Evolutionary conservation across 2,113 vertebrate species (phyloP).

Genomic region (Tauraco erythrolophus): DNA sequence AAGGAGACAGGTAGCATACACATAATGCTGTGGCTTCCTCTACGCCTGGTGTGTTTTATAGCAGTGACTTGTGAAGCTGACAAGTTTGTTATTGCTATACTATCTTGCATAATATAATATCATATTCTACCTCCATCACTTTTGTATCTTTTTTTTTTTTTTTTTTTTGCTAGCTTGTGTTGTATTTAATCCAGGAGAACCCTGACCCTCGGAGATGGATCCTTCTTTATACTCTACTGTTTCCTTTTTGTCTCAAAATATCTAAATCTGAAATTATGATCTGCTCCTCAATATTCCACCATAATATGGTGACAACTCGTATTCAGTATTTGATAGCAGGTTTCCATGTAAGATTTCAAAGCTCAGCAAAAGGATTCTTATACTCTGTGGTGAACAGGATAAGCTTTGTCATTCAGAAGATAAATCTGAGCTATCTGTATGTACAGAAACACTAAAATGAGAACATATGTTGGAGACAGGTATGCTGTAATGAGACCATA

Average conservation of each 20-base stretch:
- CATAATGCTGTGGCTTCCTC: not conserved
- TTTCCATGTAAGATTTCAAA: constrained; percentile 8
- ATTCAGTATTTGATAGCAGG: not conserved
- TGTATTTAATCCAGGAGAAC: not conserved
- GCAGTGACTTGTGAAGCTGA: not conserved
- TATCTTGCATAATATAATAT: not conserved
- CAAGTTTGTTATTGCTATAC: not conserved
- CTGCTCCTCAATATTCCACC: not conserved
- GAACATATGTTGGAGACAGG: constrained; percentile 55
- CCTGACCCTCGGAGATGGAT: accelerated
- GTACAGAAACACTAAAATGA: constrained; percentile 47
- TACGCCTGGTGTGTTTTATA: not conserved
- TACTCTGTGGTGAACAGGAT: not conserved
- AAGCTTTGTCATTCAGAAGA: not conserved
- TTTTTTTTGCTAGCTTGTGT: not conserved
- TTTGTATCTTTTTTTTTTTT: not conserved
- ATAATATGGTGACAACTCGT: not conserved
- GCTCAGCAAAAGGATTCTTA: not conserved
- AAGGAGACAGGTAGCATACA: not conserved
- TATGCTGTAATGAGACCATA: constrained; percentile 54
- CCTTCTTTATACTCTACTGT: not conserved
- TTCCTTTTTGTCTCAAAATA: not conserved
- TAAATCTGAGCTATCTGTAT: constrained; percentile 25
- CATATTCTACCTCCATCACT: not conserved
- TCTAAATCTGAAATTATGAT: not conserved